Conservation (phyloP, 1,140 invertebrate species). For the Rhagoletis zephyria region DNA sequence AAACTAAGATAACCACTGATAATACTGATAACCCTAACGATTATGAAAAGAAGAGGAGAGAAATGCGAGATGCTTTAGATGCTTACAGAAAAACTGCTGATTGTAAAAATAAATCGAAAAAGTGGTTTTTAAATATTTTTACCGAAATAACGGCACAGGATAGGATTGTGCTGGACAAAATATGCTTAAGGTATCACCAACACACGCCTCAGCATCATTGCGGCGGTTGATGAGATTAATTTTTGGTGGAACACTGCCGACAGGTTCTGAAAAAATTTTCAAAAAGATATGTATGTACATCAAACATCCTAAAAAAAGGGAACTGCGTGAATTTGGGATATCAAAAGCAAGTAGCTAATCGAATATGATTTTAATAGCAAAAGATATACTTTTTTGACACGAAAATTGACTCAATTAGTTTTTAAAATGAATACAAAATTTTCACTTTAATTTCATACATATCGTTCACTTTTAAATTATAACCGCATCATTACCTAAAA, state of each 20-base stretch:
- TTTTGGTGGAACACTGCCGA: slow-evolving; percentile 80
- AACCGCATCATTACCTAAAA: slow-evolving; percentile 74
- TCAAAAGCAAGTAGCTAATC: not conserved
- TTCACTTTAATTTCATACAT: no score
- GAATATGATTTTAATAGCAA: no score
- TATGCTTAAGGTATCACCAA: slow-evolving; percentile 73
- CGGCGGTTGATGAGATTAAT: slow-evolving; percentile 68
- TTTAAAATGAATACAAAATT: no score
- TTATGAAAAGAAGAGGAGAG: no score
- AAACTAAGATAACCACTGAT: no score
- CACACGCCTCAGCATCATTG: slow-evolving; percentile 62
- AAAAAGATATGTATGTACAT: not conserved
- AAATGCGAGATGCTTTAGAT: no score
- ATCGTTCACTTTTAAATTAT: not conserved
- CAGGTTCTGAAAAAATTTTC: slow-evolving; percentile 75
- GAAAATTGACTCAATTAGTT: no score
- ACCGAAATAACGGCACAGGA: slow-evolving; percentile 80
- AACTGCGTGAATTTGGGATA: slow-evolving; percentile 19
- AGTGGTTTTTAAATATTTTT: slow-evolving; percentile 59
- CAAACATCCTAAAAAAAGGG: not conserved
- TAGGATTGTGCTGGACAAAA: slow-evolving; percentile 79
- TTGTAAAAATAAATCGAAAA: no score
- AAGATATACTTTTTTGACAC: no score
- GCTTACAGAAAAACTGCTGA: no score
- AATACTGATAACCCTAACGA: no score